Percentiles rank a stretch among this genome's conserved stretches.
These are phyloP conservation scores for Cyclophora albipunctata DNA, from an alignment of 2,888 invertebrate species.

Conservation along the genomic window DNA sequence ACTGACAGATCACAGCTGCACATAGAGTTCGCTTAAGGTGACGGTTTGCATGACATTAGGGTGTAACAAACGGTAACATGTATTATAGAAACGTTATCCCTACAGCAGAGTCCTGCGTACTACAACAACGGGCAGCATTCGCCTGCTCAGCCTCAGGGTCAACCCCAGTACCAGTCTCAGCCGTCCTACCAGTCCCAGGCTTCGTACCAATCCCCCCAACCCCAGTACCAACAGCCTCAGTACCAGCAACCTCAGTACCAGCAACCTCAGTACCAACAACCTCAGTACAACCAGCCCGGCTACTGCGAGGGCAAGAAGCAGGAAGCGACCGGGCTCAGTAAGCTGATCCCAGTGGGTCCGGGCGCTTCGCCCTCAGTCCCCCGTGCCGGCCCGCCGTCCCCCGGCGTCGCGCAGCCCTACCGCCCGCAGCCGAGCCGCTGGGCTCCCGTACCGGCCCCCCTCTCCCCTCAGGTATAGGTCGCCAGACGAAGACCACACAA, in stretches of 20 bases:
- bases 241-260: conserved; percentile 59
- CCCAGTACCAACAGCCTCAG: conserved; percentile 68
- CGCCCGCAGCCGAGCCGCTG: conserved; percentile 60
- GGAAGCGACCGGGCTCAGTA: conserved; percentile 59
- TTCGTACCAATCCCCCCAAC: conserved; percentile 26
- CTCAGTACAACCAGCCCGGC: conserved; percentile 39
- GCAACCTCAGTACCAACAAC: conserved; percentile 47
- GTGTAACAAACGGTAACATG: conserved; percentile 8
- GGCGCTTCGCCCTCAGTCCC: conserved; percentile 41
- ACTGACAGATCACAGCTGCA: conserved; percentile 46
- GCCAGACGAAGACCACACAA: conserved; percentile 25
- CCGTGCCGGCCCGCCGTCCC: conserved; percentile 53
- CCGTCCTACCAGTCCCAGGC: conserved; percentile 28
- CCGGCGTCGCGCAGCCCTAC: conserved; percentile 53
- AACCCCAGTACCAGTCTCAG: conserved; percentile 31
- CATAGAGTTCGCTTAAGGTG: conserved; percentile 50
- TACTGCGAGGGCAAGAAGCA: conserved; percentile 57
- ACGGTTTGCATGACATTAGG: conserved; percentile 37
- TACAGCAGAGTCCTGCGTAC: conserved; percentile 64
- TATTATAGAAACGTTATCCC: conserved; percentile 44
- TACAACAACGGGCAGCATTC: conserved; percentile 68
- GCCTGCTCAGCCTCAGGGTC: conserved; percentile 35
- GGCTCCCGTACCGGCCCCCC: conserved; percentile 67
- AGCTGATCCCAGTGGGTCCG: conserved; percentile 63
- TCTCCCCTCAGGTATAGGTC: conserved; percentile 64